phyloP scores from a whole-genome alignment of 1,140 invertebrate species.

The Neuroterus valhalla region DNA sequence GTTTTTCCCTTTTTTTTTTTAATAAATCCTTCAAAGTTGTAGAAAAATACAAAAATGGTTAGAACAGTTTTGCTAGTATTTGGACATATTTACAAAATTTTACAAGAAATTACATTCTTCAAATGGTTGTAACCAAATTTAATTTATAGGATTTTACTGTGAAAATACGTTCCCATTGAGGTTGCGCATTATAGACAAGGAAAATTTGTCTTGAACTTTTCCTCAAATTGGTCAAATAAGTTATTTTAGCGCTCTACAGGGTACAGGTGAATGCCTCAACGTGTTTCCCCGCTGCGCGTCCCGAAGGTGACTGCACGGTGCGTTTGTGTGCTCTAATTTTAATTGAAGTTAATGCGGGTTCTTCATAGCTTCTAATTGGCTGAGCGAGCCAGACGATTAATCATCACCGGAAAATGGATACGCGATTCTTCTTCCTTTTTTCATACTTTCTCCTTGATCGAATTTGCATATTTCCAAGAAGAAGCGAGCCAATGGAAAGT shows the following conservation, averaged over 20 bases:
- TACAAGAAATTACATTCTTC: too few relatives aligned
- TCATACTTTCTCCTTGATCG: slow-evolving; percentile 48
- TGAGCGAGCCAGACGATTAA: slow-evolving; percentile 34
- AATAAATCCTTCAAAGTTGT: too few relatives aligned
- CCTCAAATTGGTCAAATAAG: slow-evolving; percentile 33
- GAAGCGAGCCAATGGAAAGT: slow-evolving; percentile 50
- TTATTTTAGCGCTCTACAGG: slow-evolving; percentile 15
- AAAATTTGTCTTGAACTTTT: neutral
- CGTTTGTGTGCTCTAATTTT: slow-evolving; percentile 65
- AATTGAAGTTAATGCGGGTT: slow-evolving; percentile 61
- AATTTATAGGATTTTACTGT: too few relatives aligned
- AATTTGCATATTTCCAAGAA: slow-evolving; percentile 37
- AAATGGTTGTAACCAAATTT: too few relatives aligned
- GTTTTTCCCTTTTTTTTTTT: too few relatives aligned
- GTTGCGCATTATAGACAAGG: too few relatives aligned
- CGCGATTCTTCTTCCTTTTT: slow-evolving; percentile 26
- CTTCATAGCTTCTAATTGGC: slow-evolving; percentile 52
- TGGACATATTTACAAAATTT: too few relatives aligned
- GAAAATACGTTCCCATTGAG: too few relatives aligned
- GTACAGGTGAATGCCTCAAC: neutral
- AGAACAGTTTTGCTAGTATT: too few relatives aligned
- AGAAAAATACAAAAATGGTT: too few relatives aligned
- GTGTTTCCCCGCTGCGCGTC: slow-evolving; percentile 54
- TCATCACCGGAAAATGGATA: slow-evolving; percentile 47
- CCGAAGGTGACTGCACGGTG: slow-evolving; percentile 31